A percentile compares a stretch with the other conserved stretches of the same genome.
Conservation (phyloP, 1,140 invertebrate species). For the Drosophila kohkoa region DNA sequence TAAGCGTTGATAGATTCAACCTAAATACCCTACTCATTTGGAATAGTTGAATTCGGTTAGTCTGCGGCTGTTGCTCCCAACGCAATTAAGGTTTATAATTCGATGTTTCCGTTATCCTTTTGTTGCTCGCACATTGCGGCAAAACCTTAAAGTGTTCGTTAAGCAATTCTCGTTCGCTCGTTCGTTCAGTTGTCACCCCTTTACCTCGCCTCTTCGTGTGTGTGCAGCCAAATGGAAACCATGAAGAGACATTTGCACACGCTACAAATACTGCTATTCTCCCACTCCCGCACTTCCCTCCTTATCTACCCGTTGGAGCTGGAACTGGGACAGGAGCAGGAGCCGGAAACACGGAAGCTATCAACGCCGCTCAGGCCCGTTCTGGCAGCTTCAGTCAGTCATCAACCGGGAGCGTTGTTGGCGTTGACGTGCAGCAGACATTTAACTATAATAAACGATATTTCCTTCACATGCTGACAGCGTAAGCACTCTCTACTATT, state of each 20-base stretch:
- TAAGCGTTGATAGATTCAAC: too few relatives aligned
- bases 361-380: slow-evolving; percentile 52
- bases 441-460: slow-evolving; percentile 78
- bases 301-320: neutral
- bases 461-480: slow-evolving; percentile 62
- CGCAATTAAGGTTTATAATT: slow-evolving; percentile 59
- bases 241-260: slow-evolving; percentile 54
- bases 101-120: slow-evolving; percentile 28
- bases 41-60: slow-evolving; percentile 1
- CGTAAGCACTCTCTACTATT: slow-evolving; percentile 1
- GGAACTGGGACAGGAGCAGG: neutral
- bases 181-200: neutral
- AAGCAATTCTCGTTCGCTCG: slow-evolving; percentile 27
- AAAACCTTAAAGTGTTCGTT: slow-evolving; percentile 38
- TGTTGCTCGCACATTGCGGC: slow-evolving; percentile 1
- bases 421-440: slow-evolving; percentile 65
- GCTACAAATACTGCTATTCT: slow-evolving; percentile 5
- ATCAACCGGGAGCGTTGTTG: slow-evolving; percentile 43
- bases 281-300: neutral
- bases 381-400: slow-evolving; percentile 34
- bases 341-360: slow-evolving; percentile 47
- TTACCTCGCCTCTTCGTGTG: slow-evolving; percentile 15
- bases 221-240: slow-evolving; percentile 65
- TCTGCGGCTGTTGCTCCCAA: slow-evolving; percentile 24
- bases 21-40: too few relatives aligned